Evolutionary conservation across 2,888 invertebrate genomes (phyloP).

Genomic region (Drosophila niveifrons): DNA sequence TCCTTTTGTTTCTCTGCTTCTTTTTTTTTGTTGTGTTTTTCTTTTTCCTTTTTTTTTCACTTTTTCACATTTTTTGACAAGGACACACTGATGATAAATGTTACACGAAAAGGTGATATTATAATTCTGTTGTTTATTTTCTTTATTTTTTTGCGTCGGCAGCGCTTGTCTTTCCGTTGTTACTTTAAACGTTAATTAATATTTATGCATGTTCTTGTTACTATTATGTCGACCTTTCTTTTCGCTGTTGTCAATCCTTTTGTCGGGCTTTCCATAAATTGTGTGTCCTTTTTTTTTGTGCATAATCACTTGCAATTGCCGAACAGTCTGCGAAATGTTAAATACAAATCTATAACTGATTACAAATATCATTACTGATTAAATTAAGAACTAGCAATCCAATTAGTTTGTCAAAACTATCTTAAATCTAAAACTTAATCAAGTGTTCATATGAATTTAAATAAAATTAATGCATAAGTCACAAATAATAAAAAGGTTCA

Average conservation of each 20-base stretch:
- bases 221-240: constrained; percentile 27
- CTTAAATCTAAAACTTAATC: too few species aligned
- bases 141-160: constrained; percentile 4
- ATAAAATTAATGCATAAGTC: too few species aligned
- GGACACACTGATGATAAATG: constrained; percentile 51
- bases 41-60: not conserved
- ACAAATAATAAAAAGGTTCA: too few species aligned
- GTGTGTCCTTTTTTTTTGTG: not conserved
- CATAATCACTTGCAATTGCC: not conserved
- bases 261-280: not conserved
- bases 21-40: constrained; percentile 12
- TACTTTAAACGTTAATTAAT: constrained; percentile 52
- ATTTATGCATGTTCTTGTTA: constrained; percentile 44
- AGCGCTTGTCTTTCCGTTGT: constrained; percentile 16
- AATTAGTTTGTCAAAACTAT: too few species aligned
- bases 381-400: not conserved
- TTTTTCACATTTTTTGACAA: constrained; percentile 13
- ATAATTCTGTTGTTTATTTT: constrained; percentile 26
- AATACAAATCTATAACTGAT: not conserved
- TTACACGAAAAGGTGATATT: constrained; percentile 48
- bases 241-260: constrained; percentile 11
- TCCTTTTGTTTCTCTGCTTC: constrained; percentile 1
- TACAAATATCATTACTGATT: too few species aligned
- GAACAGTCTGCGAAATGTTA: not conserved
- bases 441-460: too few species aligned